These are phyloP conservation scores for Tetrapedia diversipes DNA, from an alignment of 2,888 invertebrate genomes.

Conservation along the genomic window DNA sequence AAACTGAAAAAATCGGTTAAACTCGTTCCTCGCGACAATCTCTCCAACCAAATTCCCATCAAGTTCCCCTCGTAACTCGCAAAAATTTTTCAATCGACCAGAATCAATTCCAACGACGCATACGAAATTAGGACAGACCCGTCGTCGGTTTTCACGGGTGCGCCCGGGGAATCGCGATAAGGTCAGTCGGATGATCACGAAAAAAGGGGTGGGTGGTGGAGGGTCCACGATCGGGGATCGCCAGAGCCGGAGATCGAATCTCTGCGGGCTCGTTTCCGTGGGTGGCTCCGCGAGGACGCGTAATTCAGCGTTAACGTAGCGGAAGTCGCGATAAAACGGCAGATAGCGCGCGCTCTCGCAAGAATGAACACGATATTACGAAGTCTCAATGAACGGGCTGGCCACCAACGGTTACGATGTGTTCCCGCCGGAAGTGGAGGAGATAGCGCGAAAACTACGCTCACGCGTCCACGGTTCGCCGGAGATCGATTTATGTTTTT, in stretches of 20 bases:
- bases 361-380: slow-evolving; percentile 62
- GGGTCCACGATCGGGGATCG: slow-evolving; percentile 14
- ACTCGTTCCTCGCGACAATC: too few species aligned
- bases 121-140: too few species aligned
- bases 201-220: not conserved
- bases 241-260: slow-evolving; percentile 16
- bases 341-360: slow-evolving; percentile 48
- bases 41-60: too few species aligned
- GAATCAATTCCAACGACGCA: too few species aligned
- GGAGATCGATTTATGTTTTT: slow-evolving; percentile 2
- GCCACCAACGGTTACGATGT: slow-evolving; percentile 37
- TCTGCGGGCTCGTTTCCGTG: slow-evolving; percentile 38
- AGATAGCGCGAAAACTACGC: slow-evolving; percentile 33
- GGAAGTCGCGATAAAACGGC: slow-evolving; percentile 72
- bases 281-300: slow-evolving; percentile 55
- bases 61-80: too few species aligned
- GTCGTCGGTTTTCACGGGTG: not conserved
- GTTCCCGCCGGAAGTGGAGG: slow-evolving; percentile 22
- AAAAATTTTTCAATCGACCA: too few species aligned
- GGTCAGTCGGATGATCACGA: not conserved
- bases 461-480: not conserved
- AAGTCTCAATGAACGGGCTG: slow-evolving; percentile 54
- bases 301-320: slow-evolving; percentile 72
- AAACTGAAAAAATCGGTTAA: too few species aligned
- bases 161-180: slow-evolving; percentile 8